Evolutionary conservation across 2,888 invertebrate species (phyloP), one percentile per base, ranked within the genome.

Genomic region (Eristalis intricaria): DNA sequence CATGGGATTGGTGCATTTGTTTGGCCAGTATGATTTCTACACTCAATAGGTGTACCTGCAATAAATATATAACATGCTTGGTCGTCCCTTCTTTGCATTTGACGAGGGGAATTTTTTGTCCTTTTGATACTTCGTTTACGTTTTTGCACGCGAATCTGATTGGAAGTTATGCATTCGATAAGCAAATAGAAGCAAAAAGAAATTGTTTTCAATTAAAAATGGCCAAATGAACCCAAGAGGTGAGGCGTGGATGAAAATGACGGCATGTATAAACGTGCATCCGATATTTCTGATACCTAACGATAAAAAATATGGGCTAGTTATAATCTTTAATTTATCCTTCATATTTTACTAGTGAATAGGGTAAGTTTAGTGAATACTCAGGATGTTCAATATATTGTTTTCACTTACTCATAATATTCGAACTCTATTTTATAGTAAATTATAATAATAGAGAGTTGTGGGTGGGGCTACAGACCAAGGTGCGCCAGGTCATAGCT

Each of bases 1-100:
- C 75, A 61, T 70, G 74, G 84, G 84, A 84, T 84, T 85, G 85
- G 85, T 85, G 85, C 85, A 85, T 77, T 80, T 69, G 35, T 32
- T 81, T 26, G 32, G 19, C 58, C 69, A 64, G 68, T 84, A 50
- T 71, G 64, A n/a, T 70, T 68, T 81, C 76, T 81, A 81, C 70
- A 81, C 65, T 56, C 56, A 40, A 23, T 76, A 76, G 66, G 68
- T 63, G 82, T 77, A 68, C 38, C 50, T 26, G 56, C 63, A 15
- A 60, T 75, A 75, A 63, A 81, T 69, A 61, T 69, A 56, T 82
- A 82, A 71, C 61, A 81, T 75, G 74, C 70, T 50, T 81, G 65
- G 58, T 76, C 19, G 80, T 69, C 56, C 84, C 61, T 81, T 84
- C 56, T 84, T 70, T 61, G 70, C 65, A 64, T 56, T 22, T 35